Evolutionary conservation across 2,113 vertebrate genomes (phyloP).

Genomic region (Eidolon helvum): DNA sequence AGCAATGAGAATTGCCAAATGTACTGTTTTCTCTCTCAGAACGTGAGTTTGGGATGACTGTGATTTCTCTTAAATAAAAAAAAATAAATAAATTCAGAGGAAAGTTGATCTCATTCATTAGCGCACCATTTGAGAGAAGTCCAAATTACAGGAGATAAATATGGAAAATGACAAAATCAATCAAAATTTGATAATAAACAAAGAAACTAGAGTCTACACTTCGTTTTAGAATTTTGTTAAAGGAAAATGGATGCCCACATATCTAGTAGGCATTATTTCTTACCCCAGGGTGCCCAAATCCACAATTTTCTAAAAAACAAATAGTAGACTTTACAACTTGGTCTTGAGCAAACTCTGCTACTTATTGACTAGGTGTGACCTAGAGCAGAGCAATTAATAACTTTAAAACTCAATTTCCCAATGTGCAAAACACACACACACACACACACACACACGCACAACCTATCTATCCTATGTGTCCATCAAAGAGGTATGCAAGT

Average conservation of each 20-base stretch:
- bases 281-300: background rate
- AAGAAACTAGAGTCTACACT: background rate
- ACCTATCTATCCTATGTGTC: background rate
- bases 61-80: slow-evolving; percentile 68
- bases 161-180: slow-evolving; percentile 66
- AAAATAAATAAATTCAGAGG: background rate
- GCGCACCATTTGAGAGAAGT: slow-evolving; percentile 49
- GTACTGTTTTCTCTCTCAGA: slow-evolving; percentile 53
- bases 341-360: background rate
- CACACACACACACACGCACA: background rate
- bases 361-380: background rate
- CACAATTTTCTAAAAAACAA: slow-evolving; percentile 42
- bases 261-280: background rate
- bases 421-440: background rate
- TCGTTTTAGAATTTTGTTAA: background rate
- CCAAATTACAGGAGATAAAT: slow-evolving; percentile 29
- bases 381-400: background rate
- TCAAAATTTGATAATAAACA: slow-evolving; percentile 52
- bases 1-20: slow-evolving; percentile 69
- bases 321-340: background rate
- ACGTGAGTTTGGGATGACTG: slow-evolving; percentile 46
- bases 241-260: background rate
- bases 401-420: background rate
- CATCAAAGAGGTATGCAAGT: background rate
- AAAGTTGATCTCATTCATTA: slow-evolving; percentile 67